phyloP scores from a whole-genome alignment of 2,113 vertebrate species.

The Hippocampus comes region DNA sequence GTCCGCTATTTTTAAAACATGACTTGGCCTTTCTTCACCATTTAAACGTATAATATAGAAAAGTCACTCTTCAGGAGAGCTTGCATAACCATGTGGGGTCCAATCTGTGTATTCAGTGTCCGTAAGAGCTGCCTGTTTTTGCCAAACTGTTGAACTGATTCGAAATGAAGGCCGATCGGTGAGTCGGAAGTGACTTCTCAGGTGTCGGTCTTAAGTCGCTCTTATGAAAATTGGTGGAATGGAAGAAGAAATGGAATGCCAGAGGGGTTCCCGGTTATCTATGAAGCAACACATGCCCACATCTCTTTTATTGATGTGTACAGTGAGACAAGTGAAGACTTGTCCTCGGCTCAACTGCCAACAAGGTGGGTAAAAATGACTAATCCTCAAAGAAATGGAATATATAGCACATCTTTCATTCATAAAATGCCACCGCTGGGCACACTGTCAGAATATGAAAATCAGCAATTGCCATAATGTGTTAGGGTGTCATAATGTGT shows the following conservation, averaged over 20 bases:
- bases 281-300: conserved; percentile 9
- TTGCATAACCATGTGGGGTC: conserved; percentile 6
- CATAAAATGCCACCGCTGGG: conserved; percentile 26
- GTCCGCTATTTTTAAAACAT: neutral
- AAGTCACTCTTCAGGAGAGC: neutral
- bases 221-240: conserved; percentile 44
- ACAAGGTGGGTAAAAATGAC: conserved; percentile 9
- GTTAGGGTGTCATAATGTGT: conserved; percentile 33
- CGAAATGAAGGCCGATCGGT: conserved; percentile 48
- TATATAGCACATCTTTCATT: conserved; percentile 11
- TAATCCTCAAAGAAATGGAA: conserved; percentile 12
- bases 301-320: neutral
- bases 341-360: conserved; percentile 12
- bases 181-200: conserved; percentile 49
- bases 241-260: conserved; percentile 42
- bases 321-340: neutral
- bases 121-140: conserved; percentile 21
- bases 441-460: conserved; percentile 26
- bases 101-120: conserved; percentile 21
- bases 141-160: conserved; percentile 49
- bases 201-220: conserved; percentile 42
- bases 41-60: neutral
- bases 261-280: conserved; percentile 23
- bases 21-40: neutral
- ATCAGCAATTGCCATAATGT: conserved; percentile 16